Base-by-base conservation (phyloP, 2,888 invertebrate genomes). In the Polyploca ridens region DNA sequence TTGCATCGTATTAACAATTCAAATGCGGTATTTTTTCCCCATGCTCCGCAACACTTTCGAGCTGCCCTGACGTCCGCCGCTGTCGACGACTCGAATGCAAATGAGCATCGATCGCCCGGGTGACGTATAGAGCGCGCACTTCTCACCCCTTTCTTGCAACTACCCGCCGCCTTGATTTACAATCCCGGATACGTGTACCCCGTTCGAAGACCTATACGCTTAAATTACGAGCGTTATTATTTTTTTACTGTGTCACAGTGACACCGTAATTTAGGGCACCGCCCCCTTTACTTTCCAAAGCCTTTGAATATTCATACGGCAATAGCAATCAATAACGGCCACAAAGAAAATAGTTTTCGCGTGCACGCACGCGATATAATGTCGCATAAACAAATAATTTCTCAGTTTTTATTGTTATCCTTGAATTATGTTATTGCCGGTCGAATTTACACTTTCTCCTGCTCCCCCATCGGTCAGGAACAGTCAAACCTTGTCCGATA, bases 331-430 rank as follows among this genome's bases (percentile, higher is more conserved):
- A 93, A 94, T 94, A 94, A 90, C 88, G 84, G 85, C 85, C 84
- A 90, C 90, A 90, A 89, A 90, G 90, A 90, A 84, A 90, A 90
- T 92, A 90, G 90, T 91, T 93, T 93, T 93, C 89, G 92, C 93
- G 93, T 93, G 93, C 88, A 85, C 87, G 90, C 93, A 93, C 93
- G 93, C 93, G 88, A 94, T 90, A 87, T 83, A 82, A 84, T 91
- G 91, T 91, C 93, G 91, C 90, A 89, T 91, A 91, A 93, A 93
- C 90, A 92, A 93, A 91, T 91, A 93, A 90, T 91, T 91, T 91
- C 87, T 88, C 85, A 84, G 84, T 85, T 90, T 90, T 90, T 92
- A 87, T 88, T 88, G 84, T 88, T 86, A 89, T 88, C 85, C 85
- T 81, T 87, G 86, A 87, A 83, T 84, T 83, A 82, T 81, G 79